phyloP scores from a whole-genome alignment of 2,888 invertebrate genomes.

The Cryptophagus acutangulus region DNA sequence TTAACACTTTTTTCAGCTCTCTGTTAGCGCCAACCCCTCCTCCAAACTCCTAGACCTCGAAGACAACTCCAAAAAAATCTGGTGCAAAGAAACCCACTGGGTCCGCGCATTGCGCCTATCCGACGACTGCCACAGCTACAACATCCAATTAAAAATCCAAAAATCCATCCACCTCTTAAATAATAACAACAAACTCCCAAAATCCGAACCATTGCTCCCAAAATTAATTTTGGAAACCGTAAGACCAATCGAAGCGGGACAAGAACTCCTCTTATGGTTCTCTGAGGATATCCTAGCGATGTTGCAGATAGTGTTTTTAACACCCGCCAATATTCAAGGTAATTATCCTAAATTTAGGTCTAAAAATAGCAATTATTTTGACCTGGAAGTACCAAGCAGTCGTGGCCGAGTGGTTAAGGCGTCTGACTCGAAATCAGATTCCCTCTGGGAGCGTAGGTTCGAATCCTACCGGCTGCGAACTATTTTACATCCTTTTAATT shows the following conservation, averaged over 20 bases:
- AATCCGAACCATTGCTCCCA: slow-evolving; percentile 20
- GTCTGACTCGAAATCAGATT: slow-evolving; percentile 87
- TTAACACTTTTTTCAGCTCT: slow-evolving; percentile 31
- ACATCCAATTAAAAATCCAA: slow-evolving; percentile 50
- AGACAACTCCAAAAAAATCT: slow-evolving; percentile 33
- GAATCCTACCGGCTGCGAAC: slow-evolving; percentile 79
- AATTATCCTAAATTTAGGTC: slow-evolving; percentile 21
- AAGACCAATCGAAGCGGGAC: slow-evolving; percentile 54
- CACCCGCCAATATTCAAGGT: slow-evolving; percentile 79
- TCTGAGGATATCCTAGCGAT: slow-evolving; percentile 68
- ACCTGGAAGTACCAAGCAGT: slow-evolving; percentile 60
- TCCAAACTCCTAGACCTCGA: slow-evolving; percentile 38
- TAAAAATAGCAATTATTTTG: slow-evolving; percentile 1
- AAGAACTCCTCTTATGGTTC: slow-evolving; percentile 79
- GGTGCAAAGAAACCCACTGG: slow-evolving; percentile 42
- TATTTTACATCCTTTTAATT: slow-evolving; percentile 1
- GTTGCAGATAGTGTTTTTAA: slow-evolving; percentile 72
- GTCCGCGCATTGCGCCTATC: slow-evolving; percentile 50
- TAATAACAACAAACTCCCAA: slow-evolving; percentile 16
- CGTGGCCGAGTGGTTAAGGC: slow-evolving; percentile 83
- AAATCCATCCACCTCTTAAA: slow-evolving; percentile 26
- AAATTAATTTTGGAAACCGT: slow-evolving; percentile 49
- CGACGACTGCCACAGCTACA: slow-evolving; percentile 62
- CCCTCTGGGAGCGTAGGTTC: slow-evolving; percentile 89
- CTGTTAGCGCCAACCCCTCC: slow-evolving; percentile 32